A percentile compares a stretch with the other conserved stretches of the same genome.
phyloP scores from a whole-genome alignment of 2,113 vertebrate species.

The Buteo buteo region DNA sequence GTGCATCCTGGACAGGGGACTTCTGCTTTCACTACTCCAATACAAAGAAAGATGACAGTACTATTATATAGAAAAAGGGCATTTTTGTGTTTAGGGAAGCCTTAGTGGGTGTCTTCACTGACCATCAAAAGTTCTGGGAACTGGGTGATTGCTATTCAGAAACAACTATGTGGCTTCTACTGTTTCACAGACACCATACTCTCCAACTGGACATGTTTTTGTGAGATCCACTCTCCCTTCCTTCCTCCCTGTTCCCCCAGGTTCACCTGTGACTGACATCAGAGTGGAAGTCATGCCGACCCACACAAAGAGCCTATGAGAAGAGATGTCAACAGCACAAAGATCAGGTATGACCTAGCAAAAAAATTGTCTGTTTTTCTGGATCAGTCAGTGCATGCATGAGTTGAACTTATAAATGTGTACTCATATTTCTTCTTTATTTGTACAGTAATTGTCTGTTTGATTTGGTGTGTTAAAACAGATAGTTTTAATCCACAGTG shows the following conservation, averaged over 20 bases:
- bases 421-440: not conserved
- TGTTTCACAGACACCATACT: not conserved
- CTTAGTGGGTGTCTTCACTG: not conserved
- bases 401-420: not conserved
- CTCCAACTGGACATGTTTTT: not conserved
- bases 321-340: not conserved
- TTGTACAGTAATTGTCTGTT: not conserved
- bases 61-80: not conserved
- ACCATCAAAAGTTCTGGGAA: not conserved
- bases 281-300: not conserved
- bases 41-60: not conserved
- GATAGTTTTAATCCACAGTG: not conserved
- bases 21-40: not conserved
- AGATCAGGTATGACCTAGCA: not conserved
- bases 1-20: not conserved
- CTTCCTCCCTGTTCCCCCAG: not conserved
- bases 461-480: not conserved
- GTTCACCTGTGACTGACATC: accelerated
- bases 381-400: not conserved
- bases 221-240: not conserved
- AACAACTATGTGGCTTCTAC: not conserved
- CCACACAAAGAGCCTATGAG: not conserved
- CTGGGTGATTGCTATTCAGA: not conserved
- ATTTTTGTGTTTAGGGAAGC: not conserved
- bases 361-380: not conserved